Conservation (phyloP, 2,113 vertebrate species). For the Picathartes gymnocephalus region DNA sequence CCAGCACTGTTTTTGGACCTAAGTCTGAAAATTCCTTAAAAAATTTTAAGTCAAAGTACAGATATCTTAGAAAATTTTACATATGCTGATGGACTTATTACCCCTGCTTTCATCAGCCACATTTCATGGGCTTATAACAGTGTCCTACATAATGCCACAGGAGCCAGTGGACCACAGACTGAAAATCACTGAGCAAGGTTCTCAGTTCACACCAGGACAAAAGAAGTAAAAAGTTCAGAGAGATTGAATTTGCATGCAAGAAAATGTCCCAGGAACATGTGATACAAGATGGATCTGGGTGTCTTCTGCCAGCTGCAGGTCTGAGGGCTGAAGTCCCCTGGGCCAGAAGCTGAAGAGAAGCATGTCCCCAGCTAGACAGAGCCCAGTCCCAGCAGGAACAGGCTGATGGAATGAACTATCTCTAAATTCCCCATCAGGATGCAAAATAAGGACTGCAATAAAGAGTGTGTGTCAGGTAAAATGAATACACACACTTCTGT, state of each 20-base stretch:
- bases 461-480: background rate
- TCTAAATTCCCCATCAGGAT: background rate
- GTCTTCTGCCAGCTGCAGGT: background rate
- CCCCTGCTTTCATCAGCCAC: background rate
- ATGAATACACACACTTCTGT: background rate
- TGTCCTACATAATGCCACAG: rapidly evolving
- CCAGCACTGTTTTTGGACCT: background rate
- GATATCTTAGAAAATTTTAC: background rate
- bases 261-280: background rate
- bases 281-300: background rate
- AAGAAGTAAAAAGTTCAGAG: background rate
- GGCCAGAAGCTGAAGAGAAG: background rate
- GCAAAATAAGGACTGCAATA: background rate
- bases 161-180: background rate
- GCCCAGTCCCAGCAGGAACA: background rate
- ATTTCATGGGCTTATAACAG: background rate
- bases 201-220: background rate
- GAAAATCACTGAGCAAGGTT: background rate
- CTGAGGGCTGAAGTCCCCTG: background rate
- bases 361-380: background rate
- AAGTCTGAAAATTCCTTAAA: background rate
- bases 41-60: background rate
- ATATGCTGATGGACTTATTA: background rate
- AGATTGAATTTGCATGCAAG: background rate
- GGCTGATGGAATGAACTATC: background rate